phyloP scores from a whole-genome alignment of 2,888 invertebrate species.

The Epinotia brunnichana region DNA sequence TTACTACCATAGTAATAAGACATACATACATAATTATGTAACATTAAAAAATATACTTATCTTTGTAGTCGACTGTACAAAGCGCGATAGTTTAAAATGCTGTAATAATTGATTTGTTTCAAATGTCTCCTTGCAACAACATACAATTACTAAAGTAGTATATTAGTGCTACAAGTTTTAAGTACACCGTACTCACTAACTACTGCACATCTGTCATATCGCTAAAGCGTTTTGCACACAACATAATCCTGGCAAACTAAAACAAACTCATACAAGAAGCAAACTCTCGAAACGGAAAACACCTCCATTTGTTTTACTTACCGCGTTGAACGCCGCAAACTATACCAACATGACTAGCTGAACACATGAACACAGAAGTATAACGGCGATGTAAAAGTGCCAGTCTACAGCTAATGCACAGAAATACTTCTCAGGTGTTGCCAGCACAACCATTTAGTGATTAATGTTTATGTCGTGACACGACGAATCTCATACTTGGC shows the following conservation, averaged over 20 bases:
- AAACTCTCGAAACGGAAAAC: conserved; percentile 35
- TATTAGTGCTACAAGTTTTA: neutral
- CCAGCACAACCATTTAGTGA: conserved; percentile 70
- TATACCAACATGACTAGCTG: conserved; percentile 42
- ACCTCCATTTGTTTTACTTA: conserved; percentile 43
- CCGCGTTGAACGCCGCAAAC: conserved; percentile 36
- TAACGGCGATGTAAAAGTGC: conserved; percentile 53
- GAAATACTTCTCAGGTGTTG: conserved; percentile 70
- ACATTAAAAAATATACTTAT: no score
- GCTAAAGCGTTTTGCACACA: conserved; percentile 27
- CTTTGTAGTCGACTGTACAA: no score
- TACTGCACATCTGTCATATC: conserved; percentile 21
- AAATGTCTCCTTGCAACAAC: no score
- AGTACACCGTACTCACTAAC: neutral
- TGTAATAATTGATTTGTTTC: no score
- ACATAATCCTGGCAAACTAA: conserved; percentile 27
- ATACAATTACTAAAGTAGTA: neutral
- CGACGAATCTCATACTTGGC: conserved; percentile 53
- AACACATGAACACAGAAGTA: conserved; percentile 42
- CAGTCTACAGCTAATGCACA: conserved; percentile 58
- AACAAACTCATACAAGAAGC: conserved; percentile 31
- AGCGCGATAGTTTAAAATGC: no score
- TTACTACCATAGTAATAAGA: no score
- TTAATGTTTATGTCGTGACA: conserved; percentile 75
- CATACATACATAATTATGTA: no score